Evolutionary conservation across 2,888 invertebrate genomes (phyloP).

Genomic region (Stratiomys singularior): DNA sequence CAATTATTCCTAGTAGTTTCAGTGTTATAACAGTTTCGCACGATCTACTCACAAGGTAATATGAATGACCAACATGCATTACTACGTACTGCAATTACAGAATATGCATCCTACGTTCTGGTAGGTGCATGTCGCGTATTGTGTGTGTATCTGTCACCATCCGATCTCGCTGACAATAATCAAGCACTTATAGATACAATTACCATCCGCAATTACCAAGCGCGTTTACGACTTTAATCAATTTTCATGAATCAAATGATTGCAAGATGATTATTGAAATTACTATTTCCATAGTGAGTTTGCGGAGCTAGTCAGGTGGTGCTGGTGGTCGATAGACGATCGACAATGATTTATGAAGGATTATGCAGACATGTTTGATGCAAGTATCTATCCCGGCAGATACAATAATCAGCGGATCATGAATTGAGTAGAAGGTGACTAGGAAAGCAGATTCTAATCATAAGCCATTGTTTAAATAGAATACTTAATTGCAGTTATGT

Average conservation of each 20-base stretch:
- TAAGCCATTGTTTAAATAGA: slow-evolving; percentile 11
- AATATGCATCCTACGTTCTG: no score
- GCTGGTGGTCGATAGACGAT: background rate
- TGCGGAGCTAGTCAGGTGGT: background rate
- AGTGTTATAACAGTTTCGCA: no score
- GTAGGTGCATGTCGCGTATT: background rate
- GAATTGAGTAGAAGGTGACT: background rate
- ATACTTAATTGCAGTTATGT: slow-evolving; percentile 27
- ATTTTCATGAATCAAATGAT: slow-evolving; percentile 52
- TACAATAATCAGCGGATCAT: slow-evolving; percentile 24
- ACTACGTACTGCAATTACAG: background rate
- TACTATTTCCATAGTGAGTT: slow-evolving; percentile 23
- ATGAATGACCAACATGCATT: background rate
- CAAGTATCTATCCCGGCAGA: no score
- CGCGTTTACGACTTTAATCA: slow-evolving; percentile 49
- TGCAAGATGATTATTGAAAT: slow-evolving; percentile 51
- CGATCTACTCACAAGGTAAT: no score
- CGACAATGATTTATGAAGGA: slow-evolving; percentile 19
- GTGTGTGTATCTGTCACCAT: slow-evolving; percentile 14
- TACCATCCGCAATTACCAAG: slow-evolving; percentile 45
- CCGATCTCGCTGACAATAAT: background rate
- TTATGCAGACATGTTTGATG: slow-evolving; percentile 9
- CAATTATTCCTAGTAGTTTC: no score
- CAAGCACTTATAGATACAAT: slow-evolving; percentile 7
- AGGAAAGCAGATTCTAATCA: slow-evolving; percentile 31